A percentile compares a stretch with the other conserved stretches of the same genome.
phyloP scores from a whole-genome alignment of 2,888 invertebrate species.

The Pseudococcus viburni region DNA sequence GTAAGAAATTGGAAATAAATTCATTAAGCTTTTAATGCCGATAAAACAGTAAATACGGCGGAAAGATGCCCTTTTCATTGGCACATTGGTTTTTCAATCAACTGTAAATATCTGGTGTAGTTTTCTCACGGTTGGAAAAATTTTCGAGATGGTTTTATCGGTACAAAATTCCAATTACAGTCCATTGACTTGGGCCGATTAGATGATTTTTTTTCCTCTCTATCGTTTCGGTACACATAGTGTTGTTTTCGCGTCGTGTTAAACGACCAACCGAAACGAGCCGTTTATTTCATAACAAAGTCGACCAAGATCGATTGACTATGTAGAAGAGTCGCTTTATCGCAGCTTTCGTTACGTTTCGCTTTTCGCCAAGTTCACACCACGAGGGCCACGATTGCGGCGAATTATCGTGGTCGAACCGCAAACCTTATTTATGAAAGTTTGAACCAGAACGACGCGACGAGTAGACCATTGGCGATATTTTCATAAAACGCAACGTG shows the following conservation, averaged over 20 bases:
- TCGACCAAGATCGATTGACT: constrained; percentile 36
- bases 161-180: constrained; percentile 42
- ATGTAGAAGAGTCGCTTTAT: constrained; percentile 10
- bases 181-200: constrained; percentile 34
- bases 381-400: constrained; percentile 8
- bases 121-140: constrained; percentile 52
- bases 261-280: constrained; percentile 7
- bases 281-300: constrained; percentile 24
- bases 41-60: constrained; percentile 42
- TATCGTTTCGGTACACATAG: neutral
- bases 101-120: constrained; percentile 54
- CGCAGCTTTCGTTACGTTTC: neutral
- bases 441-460: neutral
- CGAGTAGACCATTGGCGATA: constrained; percentile 34
- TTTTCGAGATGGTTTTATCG: constrained; percentile 50
- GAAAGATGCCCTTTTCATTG: constrained; percentile 29
- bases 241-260: neutral
- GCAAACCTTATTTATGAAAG: constrained; percentile 13
- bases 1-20: constrained; percentile 49
- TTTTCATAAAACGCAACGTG: constrained; percentile 11
- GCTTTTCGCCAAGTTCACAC: neutral
- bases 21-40: constrained; percentile 48
- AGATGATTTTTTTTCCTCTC: neutral
- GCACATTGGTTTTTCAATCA: constrained; percentile 51
- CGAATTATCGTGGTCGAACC: neutral